Evolutionary conservation across 2,113 vertebrate species (phyloP).

Genomic region (Dolichotis patagonum): DNA sequence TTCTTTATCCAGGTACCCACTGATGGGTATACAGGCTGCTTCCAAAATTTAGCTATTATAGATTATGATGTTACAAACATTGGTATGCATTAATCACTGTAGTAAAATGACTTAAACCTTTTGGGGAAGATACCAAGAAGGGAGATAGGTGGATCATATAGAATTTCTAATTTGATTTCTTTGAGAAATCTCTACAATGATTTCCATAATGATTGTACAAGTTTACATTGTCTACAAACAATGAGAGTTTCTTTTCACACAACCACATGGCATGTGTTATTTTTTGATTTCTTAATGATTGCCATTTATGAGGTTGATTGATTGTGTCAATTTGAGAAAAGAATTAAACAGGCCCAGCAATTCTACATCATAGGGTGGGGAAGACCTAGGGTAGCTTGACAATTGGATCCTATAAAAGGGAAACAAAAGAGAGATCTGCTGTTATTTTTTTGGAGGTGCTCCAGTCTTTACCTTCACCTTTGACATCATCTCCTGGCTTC

Average conservation of each 20-base stretch:
- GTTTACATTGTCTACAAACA: neutral
- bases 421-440: neutral
- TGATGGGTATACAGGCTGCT: neutral
- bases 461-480: neutral
- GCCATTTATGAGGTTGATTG: neutral
- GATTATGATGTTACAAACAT: neutral
- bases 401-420: neutral
- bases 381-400: neutral
- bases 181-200: neutral
- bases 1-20: neutral
- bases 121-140: neutral
- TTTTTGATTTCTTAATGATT: neutral
- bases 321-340: neutral
- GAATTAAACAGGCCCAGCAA: neutral
- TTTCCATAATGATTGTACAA: neutral
- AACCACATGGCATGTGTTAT: neutral
- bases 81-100: neutral
- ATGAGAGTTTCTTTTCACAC: neutral
- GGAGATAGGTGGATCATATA: neutral
- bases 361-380: neutral
- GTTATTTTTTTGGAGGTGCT: too few species aligned
- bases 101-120: neutral
- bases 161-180: neutral
- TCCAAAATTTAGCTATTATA: neutral
- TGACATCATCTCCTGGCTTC: neutral